Base-by-base conservation (phyloP, 1,140 invertebrate genomes). In the Thaumetopoea pityocampa region DNA sequence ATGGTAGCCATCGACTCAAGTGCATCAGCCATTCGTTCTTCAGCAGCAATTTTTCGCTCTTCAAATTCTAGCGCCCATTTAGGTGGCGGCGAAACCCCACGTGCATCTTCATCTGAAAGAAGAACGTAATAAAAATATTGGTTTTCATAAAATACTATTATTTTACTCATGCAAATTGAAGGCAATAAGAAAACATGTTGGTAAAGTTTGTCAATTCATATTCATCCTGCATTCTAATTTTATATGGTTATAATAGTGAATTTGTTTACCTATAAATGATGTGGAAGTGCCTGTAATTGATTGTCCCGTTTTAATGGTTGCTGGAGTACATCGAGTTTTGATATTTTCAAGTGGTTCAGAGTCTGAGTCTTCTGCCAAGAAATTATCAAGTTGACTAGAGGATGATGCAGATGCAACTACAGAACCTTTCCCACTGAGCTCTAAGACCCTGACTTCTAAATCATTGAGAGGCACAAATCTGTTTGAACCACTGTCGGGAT, bases 21-120 rank as follows among this genome's bases (percentile, higher is more conserved):
- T 1, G 79, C 74, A 6, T 58, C 58, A 3, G 79, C 79, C 44
- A 74, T 68, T 4, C 73, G 50, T 30, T 83, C 79, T 19, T 80
- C 67, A 0, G 70, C 68, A 32, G 67, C 63, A 35, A 83, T 68
- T 32, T 74, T 67, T 3, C 79, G 54, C 18, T 80, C 69, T 58
- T 83, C 79, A 19, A 83, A 42, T 4, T 77, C 64, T 40, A 83
- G 41, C 2, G 72, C 79, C 79, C 79, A 80, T 54, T 67, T 66
- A 9, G 78, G 78, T 12, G 76, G 76, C 19, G 67, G 72, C 19
- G 72, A 63, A 2, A 28, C 32, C 14, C 43, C 9, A 22, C 41
- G 19, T 4, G 20, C 5, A 15, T 53, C 37, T 4, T 60, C 55
- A 60, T 66, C 64, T 70, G 58, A 36, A 41, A 51, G 59, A 52